Evolutionary conservation across 2,888 invertebrate genomes (phyloP).

Genomic region (Chorisops tibialis): DNA sequence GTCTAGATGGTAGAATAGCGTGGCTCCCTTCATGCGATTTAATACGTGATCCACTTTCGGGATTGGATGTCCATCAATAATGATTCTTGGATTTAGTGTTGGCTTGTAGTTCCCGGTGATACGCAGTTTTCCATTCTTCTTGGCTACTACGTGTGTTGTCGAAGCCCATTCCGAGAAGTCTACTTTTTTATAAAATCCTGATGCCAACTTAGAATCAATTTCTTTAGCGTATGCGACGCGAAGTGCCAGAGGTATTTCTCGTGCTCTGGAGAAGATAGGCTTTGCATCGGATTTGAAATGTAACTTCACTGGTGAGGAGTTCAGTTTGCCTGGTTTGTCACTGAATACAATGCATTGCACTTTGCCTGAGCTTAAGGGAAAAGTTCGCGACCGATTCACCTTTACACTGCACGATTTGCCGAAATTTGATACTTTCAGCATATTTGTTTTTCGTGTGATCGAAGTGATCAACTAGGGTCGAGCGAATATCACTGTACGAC

Average conservation of each 20-base stretch:
- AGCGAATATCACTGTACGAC: too few relatives aligned
- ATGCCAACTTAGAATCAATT: conserved; percentile 25
- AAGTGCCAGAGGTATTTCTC: conserved; percentile 13
- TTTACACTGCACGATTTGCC: conserved; percentile 18
- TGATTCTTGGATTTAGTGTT: conserved; percentile 27
- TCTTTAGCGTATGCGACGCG: not conserved
- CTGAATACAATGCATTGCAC: too few relatives aligned
- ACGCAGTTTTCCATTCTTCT: conserved; percentile 26
- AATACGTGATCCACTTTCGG: conserved; percentile 18
- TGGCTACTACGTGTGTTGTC: conserved; percentile 24
- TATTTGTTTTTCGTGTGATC: conserved; percentile 28
- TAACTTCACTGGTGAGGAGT: too few relatives aligned
- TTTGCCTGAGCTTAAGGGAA: conserved; percentile 28
- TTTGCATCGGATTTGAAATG: too few relatives aligned
- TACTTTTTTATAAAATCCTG: conserved; percentile 23
- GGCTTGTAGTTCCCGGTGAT: conserved; percentile 29
- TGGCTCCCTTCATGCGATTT: conserved; percentile 20
- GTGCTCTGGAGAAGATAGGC: conserved; percentile 18
- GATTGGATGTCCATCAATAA: conserved; percentile 29
- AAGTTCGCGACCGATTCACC: conserved; percentile 26
- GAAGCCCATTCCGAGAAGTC: conserved; percentile 28
- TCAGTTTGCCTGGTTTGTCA: too few relatives aligned
- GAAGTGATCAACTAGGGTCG: too few relatives aligned
- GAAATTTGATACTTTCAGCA: conserved; percentile 30
- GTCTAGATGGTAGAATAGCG: conserved; percentile 27